phyloP scores from a whole-genome alignment of 2,888 invertebrate genomes.

The Tipula vernalis region DNA sequence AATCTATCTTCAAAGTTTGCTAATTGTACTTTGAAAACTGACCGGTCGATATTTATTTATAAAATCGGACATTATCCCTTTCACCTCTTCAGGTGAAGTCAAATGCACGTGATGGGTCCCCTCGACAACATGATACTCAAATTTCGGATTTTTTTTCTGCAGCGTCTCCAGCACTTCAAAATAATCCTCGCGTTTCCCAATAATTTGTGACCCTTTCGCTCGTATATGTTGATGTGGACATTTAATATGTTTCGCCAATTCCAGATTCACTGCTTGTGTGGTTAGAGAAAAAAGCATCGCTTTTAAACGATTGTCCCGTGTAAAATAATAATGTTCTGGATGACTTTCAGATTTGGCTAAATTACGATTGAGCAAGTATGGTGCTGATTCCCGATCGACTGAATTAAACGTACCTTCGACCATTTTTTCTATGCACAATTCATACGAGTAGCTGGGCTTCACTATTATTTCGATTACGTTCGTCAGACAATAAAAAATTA shows the following conservation, averaged over 20 bases:
- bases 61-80: conserved; percentile 44
- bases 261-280: conserved; percentile 38
- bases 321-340: conserved; percentile 47
- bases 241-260: conserved; percentile 42
- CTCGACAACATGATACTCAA: conserved; percentile 46
- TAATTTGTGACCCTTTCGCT: not conserved
- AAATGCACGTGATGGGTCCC: conserved; percentile 68
- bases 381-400: conserved; percentile 41
- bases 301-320: conserved; percentile 52
- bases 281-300: not conserved
- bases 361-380: conserved; percentile 43
- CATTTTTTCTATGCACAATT: conserved; percentile 45
- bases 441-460: conserved; percentile 47
- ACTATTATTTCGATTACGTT: conserved; percentile 24
- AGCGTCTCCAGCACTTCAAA: conserved; percentile 39
- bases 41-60: conserved; percentile 33
- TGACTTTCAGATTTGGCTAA: conserved; percentile 40
- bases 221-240: conserved; percentile 39
- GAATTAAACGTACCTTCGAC: conserved; percentile 43
- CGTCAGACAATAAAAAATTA: not conserved
- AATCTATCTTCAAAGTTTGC: not conserved
- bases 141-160: conserved; percentile 39
- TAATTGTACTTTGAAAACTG: not conserved
- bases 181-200: not conserved
- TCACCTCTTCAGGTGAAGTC: conserved; percentile 47